These are phyloP conservation scores for Elysia crispata DNA, from an alignment of 2,888 invertebrate species.

Conservation along the genomic window DNA sequence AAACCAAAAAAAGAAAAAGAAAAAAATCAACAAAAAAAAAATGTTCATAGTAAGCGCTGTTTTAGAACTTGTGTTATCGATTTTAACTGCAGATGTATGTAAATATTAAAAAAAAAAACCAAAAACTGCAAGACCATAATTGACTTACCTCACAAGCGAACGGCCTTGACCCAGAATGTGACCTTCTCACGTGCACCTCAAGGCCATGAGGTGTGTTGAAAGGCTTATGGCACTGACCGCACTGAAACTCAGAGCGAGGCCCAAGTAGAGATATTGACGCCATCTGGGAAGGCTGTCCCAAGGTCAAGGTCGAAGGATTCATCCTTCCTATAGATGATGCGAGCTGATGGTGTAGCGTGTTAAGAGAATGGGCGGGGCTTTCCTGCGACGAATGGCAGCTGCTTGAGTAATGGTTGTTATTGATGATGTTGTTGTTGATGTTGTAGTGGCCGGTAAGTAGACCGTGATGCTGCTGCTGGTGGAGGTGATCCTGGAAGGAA, in stretches of 20 bases:
- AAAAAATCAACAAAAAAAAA: too few relatives aligned
- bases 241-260: slow-evolving; percentile 58
- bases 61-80: too few relatives aligned
- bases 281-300: not conserved
- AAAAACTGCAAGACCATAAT: not conserved
- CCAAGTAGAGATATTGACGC: slow-evolving; percentile 9
- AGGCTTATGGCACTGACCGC: slow-evolving; percentile 92
- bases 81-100: too few relatives aligned
- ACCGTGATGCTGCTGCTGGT: too few relatives aligned
- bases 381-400: not conserved
- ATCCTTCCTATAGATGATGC: not conserved
- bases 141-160: slow-evolving; percentile 85
- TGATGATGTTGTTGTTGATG: not conserved
- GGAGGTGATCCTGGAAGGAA: too few relatives aligned
- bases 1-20: too few relatives aligned
- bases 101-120: too few relatives aligned
- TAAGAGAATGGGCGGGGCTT: not conserved
- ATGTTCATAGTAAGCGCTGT: too few relatives aligned
- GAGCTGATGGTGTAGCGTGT: too few relatives aligned
- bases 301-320: not conserved
- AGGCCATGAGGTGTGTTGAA: slow-evolving; percentile 98
- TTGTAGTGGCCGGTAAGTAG: not conserved
- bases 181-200: slow-evolving; percentile 96
- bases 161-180: slow-evolving; percentile 93
- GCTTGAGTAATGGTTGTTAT: not conserved